Base-by-base conservation (phyloP, 2,888 invertebrate species). In the Deladenus siricidicola region DNA sequence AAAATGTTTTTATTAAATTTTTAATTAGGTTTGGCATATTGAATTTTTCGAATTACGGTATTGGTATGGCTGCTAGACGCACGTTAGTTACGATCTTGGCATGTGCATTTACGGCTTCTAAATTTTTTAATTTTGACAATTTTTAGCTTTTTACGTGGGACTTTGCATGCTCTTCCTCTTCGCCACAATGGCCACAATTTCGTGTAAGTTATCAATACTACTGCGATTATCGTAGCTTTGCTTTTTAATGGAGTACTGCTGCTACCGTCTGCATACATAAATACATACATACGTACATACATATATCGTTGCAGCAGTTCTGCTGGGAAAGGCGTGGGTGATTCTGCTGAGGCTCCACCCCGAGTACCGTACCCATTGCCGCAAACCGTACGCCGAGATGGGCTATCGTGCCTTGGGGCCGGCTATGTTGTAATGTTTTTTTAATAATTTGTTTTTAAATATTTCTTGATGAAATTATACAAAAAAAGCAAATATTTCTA, bases 321-420 rank as follows among this genome's bases (percentile, higher is more conserved):
- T 60, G 60, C 45, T 60, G 45, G 56, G 60, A 21, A 47, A 60
- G 50, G 54, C 51, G 39, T 60, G 60, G 60, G 58, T 55, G 19
- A 60, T 60, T 34, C 44, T 60, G 29, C 21, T 60, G 2, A 29
- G 62, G 30, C 52, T 62, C 24, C 60, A 62, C 51, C 60, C 60
- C 8, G 61, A 39, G n/a, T 62, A 62, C 29, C 30, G 62, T 19
- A 62, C 62, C 1, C 62, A 62, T 23, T 56, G 56, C 19, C 48
- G 65, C 21, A 65, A 65, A 56, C 76, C 76, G 19, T 76, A 76
- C 60, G 73, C 76, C 1, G 76, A 76, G 58, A 74, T 76, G 28
- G 76, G 71, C 0, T 67, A 64, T 43, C 56, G 75, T 55, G 75
- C 76, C 2, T 39, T 66, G 17, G 66, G 66, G 8, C 44, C 54